Percentiles rank a stretch among this genome's conserved stretches.
Evolutionary conservation across 2,888 invertebrate genomes (phyloP).

Genomic region (Tineola bisselliella): DNA sequence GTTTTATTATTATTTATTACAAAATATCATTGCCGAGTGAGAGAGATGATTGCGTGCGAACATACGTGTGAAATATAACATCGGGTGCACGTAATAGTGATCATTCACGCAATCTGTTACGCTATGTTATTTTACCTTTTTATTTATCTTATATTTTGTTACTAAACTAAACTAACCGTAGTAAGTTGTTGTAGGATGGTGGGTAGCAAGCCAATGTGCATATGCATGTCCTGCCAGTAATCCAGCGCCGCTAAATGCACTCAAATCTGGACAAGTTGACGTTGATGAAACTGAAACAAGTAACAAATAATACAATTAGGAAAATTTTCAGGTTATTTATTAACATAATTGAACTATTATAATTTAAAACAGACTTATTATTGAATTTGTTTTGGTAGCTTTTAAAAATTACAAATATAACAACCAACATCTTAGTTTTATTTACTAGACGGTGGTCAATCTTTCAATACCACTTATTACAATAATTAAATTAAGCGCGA

Average conservation of each 20-base stretch:
- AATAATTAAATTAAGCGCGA: no score
- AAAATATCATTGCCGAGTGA: neutral
- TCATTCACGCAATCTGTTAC: constrained; percentile 40
- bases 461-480: no score
- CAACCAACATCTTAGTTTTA: no score
- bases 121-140: neutral
- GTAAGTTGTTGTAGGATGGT: constrained; percentile 46
- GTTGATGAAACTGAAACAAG: constrained; percentile 54
- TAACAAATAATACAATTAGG: no score
- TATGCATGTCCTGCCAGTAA: constrained; percentile 58
- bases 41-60: constrained; percentile 39
- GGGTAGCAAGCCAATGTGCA: constrained; percentile 57
- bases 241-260: constrained; percentile 44
- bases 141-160: neutral
- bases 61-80: constrained; percentile 49
- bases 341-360: no score
- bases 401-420: no score
- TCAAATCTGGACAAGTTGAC: constrained; percentile 48
- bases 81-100: constrained; percentile 29
- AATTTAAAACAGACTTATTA: no score
- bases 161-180: constrained; percentile 32
- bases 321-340: no score
- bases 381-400: no score
- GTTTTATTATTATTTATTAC: neutral
- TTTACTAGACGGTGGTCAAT: no score